Evolutionary conservation across 2,113 vertebrate species (phyloP), one percentile per base, ranked within the genome.

Genomic region (Prietella phreatophila): DNA sequence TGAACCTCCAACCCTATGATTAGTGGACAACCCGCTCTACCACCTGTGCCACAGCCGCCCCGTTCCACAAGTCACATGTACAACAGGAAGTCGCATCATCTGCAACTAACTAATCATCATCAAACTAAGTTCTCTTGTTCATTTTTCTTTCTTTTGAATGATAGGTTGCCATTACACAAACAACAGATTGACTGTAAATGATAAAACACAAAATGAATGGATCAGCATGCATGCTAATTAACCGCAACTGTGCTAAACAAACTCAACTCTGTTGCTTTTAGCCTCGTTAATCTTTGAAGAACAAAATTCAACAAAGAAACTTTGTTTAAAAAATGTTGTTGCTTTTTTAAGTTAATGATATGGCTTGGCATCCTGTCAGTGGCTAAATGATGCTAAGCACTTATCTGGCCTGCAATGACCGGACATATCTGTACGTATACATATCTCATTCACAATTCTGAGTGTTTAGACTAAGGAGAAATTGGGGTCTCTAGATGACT

Each of bases 141-240:
- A 5, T 19, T 58, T 63, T 10, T 58, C 19, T 58, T 20, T 58
- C 19, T 20, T 58, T 17, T 20, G 20, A 55, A 55, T 3, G 53
- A 15, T 55, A 55, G 2, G 15, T 13, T 15, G 13, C 10, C 60
- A 8, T 61, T 30, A 15, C n/a, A 67, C 11, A 67, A 5, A 30
- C 15, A 5, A 67, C 14, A 67, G 63, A 67, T 1, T 96, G 96
- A 96, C 95, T 96, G 94, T 95, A 95, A 94, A 93, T 96, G 95
- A 96, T 96, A 96, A 95, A 96, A 95, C 95, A 96, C 96, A 88
- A 73, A 87, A 95, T 94, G 94, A 95, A 95, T 93, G 19, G 36
- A 22, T 47, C 25, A 75, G 71, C 39, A 47, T 9, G 36, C 19
- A 22, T 42, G 33, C 69, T 73, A 73, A 42, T 22, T 75, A 73